These are phyloP conservation scores for Cerceris ruficornis DNA, from an alignment of 2,888 invertebrate genomes.

Conservation along the genomic window DNA sequence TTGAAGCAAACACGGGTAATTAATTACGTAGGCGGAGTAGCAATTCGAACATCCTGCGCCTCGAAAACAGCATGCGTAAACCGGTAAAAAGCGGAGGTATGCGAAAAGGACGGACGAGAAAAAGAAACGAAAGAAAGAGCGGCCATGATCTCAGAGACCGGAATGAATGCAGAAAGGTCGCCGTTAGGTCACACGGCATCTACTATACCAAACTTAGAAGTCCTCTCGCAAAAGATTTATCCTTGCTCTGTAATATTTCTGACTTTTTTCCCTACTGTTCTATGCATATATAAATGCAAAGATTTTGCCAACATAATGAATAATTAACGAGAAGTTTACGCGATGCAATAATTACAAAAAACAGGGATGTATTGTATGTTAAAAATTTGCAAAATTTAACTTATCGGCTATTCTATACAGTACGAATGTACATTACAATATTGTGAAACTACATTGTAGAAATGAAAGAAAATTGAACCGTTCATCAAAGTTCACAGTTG, in stretches of 20 bases:
- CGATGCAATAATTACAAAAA: too few species aligned
- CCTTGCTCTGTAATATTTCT: neutral
- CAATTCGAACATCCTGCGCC: neutral
- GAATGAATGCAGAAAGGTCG: slow-evolving; percentile 40
- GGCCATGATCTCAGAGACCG: slow-evolving; percentile 40
- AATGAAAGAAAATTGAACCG: too few species aligned
- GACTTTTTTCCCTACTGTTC: too few species aligned
- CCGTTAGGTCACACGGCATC: slow-evolving; percentile 29
- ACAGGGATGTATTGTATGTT: too few species aligned
- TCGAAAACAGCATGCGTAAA: slow-evolving; percentile 10
- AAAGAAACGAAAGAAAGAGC: slow-evolving; percentile 26
- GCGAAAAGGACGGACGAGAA: slow-evolving; percentile 43
- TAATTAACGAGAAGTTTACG: too few species aligned
- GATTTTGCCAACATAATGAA: too few species aligned
- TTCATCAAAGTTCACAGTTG: too few species aligned
- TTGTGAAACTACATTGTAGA: too few species aligned
- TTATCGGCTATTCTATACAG: too few species aligned
- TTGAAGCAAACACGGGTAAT: neutral
- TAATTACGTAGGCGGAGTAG: slow-evolving; percentile 8
- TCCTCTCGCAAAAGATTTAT: slow-evolving; percentile 8
- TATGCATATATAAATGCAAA: too few species aligned
- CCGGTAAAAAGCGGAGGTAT: slow-evolving; percentile 24
- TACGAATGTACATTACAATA: too few species aligned
- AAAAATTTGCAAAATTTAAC: too few species aligned
- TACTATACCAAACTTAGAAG: slow-evolving; percentile 24